phyloP scores from a whole-genome alignment of 2,797 vertebrate genomes.

The Helostoma temminkii region DNA sequence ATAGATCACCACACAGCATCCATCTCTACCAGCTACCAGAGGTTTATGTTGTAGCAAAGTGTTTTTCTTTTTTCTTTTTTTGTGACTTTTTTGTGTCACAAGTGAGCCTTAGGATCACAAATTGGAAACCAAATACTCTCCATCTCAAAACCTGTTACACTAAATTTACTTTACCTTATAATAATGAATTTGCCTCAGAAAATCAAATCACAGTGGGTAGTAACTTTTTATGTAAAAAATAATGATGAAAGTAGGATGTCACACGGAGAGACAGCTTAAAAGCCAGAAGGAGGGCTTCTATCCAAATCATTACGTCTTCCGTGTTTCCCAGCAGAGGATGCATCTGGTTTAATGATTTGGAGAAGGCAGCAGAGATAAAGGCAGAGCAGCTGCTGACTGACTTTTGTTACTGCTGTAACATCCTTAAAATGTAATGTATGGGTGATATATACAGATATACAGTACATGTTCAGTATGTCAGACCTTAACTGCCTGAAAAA shows the following conservation, averaged over 20 bases:
- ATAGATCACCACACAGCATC: conserved; percentile 31
- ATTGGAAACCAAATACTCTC: background rate
- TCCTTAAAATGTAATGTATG: conserved; percentile 18
- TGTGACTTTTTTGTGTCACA: background rate
- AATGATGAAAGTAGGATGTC: conserved; percentile 69
- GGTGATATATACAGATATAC: background rate
- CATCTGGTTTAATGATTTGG: conserved; percentile 52
- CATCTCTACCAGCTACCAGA: conserved; percentile 39
- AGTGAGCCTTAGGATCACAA: conserved; percentile 3
- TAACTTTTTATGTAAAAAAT: conserved; percentile 37
- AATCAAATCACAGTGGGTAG: conserved; percentile 38
- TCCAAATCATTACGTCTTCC: conserved; percentile 53
- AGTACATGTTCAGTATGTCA: background rate
- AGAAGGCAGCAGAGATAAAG: conserved; percentile 10
- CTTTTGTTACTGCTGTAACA: background rate
- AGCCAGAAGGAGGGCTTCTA: conserved; percentile 51
- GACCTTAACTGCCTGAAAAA: background rate
- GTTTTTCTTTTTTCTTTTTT: conserved; percentile 4
- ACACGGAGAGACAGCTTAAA: conserved; percentile 54
- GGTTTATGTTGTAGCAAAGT: conserved; percentile 1
- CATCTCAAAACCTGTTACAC: conserved; percentile 20
- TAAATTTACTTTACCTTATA: conserved; percentile 31
- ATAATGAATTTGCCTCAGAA: conserved; percentile 28
- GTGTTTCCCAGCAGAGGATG: conserved; percentile 35
- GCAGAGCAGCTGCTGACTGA: conserved; percentile 18